Conservation (phyloP, 2,888 invertebrate species). For the Callyntrura guangdongensis region DNA sequence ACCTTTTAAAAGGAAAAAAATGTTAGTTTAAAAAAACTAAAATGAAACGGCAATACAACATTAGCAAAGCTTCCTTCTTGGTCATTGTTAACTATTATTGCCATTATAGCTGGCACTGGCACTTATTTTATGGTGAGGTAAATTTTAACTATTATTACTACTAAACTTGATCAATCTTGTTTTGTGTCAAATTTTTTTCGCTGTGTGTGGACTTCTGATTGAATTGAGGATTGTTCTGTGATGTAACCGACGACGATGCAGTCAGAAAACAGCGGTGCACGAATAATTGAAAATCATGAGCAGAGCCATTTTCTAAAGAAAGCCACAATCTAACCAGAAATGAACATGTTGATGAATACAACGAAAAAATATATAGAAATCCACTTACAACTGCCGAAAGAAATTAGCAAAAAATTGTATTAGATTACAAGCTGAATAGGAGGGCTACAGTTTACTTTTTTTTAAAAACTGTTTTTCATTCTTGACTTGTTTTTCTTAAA, state of each 20-base stretch:
- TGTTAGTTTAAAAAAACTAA: background rate
- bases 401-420: too few species aligned
- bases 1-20: too few species aligned
- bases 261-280: background rate
- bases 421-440: too few species aligned
- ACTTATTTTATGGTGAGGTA: background rate
- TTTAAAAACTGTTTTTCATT: too few species aligned
- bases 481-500: too few species aligned
- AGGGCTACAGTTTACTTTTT: too few species aligned
- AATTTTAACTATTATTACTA: background rate
- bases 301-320: too few species aligned
- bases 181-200: constrained; percentile 30
- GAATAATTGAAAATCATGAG: constrained; percentile 41
- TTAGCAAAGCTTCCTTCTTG: constrained; percentile 22
- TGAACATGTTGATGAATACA: too few species aligned
- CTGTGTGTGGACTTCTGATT: background rate
- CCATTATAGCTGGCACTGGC: background rate
- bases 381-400: too few species aligned
- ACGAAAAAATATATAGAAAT: too few species aligned
- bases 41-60: background rate
- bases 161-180: constrained; percentile 39
- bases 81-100: background rate
- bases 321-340: too few species aligned
- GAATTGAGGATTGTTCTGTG: background rate
- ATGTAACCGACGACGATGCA: background rate